Evolutionary conservation across 2,888 invertebrate genomes (phyloP).

Genomic region (Trilocha varians): DNA sequence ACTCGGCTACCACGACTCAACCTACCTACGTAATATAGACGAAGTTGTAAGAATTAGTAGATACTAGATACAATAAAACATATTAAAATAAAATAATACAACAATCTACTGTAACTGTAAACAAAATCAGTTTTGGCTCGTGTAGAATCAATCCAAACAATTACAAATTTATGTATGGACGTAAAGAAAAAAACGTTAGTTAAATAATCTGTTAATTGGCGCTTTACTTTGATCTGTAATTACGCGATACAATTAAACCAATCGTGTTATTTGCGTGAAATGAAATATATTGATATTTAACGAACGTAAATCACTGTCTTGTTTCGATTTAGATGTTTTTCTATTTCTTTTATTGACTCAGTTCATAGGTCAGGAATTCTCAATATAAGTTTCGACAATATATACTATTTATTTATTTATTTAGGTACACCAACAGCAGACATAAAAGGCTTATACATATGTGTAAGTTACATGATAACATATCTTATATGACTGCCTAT

Average conservation of each 20-base stretch:
- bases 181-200: slow-evolving; percentile 1
- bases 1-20: too few relatives aligned
- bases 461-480: too few relatives aligned
- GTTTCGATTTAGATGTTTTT: not conserved
- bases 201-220: slow-evolving; percentile 15
- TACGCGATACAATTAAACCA: not conserved
- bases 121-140: not conserved
- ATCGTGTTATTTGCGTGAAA: not conserved
- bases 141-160: not conserved
- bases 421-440: too few relatives aligned
- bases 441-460: too few relatives aligned
- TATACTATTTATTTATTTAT: too few relatives aligned
- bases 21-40: too few relatives aligned
- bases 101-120: not conserved
- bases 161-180: not conserved
- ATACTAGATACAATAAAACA: too few relatives aligned
- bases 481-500: too few relatives aligned
- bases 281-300: not conserved
- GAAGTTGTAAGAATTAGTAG: too few relatives aligned
- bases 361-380: too few relatives aligned
- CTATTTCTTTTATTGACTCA: not conserved
- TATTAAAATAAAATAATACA: too few relatives aligned
- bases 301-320: not conserved
- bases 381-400: too few relatives aligned
- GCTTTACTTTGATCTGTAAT: slow-evolving; percentile 13